Evolutionary conservation across 2,113 vertebrate species (phyloP).

Genomic region (Peromyscus californicus): DNA sequence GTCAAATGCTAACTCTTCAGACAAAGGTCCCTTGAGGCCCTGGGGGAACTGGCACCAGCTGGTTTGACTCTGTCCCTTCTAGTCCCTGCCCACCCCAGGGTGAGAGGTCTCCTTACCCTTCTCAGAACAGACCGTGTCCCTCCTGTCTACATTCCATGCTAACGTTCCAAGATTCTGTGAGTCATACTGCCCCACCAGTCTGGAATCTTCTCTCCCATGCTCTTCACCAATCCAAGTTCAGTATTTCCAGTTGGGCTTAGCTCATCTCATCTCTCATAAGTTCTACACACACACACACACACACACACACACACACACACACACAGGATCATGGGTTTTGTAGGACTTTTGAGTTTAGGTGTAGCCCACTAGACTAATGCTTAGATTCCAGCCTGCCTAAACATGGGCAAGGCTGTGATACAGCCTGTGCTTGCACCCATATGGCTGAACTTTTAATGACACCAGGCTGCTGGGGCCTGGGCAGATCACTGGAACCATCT

Average conservation of each 20-base stretch:
- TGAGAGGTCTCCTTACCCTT: constrained; percentile 23
- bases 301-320: neutral
- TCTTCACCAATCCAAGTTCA: neutral
- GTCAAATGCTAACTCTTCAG: constrained; percentile 27
- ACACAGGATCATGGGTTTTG: accelerated
- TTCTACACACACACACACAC: neutral
- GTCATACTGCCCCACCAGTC: constrained; percentile 63
- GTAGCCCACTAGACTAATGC: neutral
- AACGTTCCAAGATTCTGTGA: constrained; percentile 72
- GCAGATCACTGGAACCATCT: neutral
- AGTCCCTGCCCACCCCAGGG: constrained; percentile 35
- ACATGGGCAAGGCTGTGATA: no score
- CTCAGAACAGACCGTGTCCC: constrained; percentile 48
- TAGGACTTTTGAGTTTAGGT: neutral
- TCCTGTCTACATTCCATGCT: constrained; percentile 29
- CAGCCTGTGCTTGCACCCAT: neutral
- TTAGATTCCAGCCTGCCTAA: neutral
- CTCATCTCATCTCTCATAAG: neutral
- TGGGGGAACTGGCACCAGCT: constrained; percentile 16
- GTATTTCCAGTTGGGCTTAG: neutral
- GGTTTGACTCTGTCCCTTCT: neutral
- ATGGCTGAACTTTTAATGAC: neutral
- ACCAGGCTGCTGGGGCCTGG: neutral
- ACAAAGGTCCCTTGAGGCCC: constrained; percentile 19
- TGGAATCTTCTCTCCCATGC: constrained; percentile 39